These are phyloP conservation scores for Zophobas morio DNA, from an alignment of 1,140 invertebrate species.

Conservation along the genomic window DNA sequence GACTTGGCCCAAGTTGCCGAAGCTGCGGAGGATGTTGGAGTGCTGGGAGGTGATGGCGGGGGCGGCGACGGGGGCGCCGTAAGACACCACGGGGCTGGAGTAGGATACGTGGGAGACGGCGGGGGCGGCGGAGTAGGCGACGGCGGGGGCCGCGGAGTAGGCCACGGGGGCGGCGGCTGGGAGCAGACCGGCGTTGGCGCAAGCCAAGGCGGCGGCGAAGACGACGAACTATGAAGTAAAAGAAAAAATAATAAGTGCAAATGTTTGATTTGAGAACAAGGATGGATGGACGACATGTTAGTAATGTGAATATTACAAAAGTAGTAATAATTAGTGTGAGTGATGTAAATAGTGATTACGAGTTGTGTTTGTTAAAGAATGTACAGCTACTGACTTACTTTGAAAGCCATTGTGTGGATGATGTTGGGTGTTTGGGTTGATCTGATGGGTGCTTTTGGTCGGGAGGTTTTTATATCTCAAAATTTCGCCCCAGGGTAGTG, in stretches of 20 bases:
- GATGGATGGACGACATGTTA: too few relatives aligned
- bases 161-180: constrained; percentile 55
- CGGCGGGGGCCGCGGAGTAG: constrained; percentile 58
- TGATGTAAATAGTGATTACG: too few relatives aligned
- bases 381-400: constrained; percentile 35
- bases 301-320: too few relatives aligned
- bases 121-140: constrained; percentile 60
- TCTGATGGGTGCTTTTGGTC: constrained; percentile 18
- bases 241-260: neutral
- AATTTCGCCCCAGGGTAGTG: constrained; percentile 30
- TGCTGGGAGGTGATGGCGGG: constrained; percentile 73
- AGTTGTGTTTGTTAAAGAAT: neutral
- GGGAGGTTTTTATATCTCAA: constrained; percentile 34
- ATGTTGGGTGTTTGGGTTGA: constrained; percentile 31
- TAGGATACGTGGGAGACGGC: constrained; percentile 49
- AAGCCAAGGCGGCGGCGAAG: constrained; percentile 68
- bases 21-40: constrained; percentile 74
- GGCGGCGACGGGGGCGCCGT: constrained; percentile 66
- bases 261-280: neutral
- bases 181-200: constrained; percentile 69
- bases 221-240: constrained; percentile 47
- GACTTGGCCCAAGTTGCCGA: constrained; percentile 76
- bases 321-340: too few relatives aligned
- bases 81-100: constrained; percentile 52
- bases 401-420: constrained; percentile 35